Base-by-base conservation (phyloP, 1,140 invertebrate genomes). In the Varroa destructor region DNA sequence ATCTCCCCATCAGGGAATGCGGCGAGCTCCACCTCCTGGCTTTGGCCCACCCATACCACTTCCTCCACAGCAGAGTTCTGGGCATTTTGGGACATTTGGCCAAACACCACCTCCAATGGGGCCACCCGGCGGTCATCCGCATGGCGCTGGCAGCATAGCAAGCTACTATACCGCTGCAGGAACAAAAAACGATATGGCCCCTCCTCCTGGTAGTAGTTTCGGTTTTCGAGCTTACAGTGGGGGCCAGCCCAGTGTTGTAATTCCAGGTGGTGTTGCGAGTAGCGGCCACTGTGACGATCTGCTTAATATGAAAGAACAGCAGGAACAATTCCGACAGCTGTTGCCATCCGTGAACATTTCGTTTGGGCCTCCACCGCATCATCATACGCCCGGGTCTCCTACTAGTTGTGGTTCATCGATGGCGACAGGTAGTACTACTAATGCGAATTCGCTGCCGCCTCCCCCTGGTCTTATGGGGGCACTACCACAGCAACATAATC, bases 301-400 rank as follows among this genome's bases (percentile, higher is more conserved):
- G 40, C 61, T 67, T 10, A 67, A 67, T 46, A 67, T 67, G 61
- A 67, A 67, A 67, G 61, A 67, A 67, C 61, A 67, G 61, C 61
- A 67, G 61, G 61, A 67, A 12, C 61, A 67, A 37, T 40, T 67
- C 12, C 61, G 61, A 40, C 61, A 67, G 61, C 61, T 67, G 61
- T 46, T 67, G 61, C 61, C 61, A 12, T 67, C 61, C 12, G 61
- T 67, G 61, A 67, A 67, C 46, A 67, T 67, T 67, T 67, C 61
- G 61, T 67, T 67, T 67, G 61, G 61, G 12, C 61, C 61, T 40
- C 12, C 61, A 14, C 61, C 61, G 46, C 46, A 51, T 51, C 46
- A 51, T 51, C 46, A 51, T 51, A 51, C 46, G 46, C 46, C 46
- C 46, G 25, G 25, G 25, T 25, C 25, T 25, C 46, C 46, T 3